These are phyloP conservation scores for Chouioia cunea DNA, from an alignment of 2,888 invertebrate genomes.

Conservation along the genomic window DNA sequence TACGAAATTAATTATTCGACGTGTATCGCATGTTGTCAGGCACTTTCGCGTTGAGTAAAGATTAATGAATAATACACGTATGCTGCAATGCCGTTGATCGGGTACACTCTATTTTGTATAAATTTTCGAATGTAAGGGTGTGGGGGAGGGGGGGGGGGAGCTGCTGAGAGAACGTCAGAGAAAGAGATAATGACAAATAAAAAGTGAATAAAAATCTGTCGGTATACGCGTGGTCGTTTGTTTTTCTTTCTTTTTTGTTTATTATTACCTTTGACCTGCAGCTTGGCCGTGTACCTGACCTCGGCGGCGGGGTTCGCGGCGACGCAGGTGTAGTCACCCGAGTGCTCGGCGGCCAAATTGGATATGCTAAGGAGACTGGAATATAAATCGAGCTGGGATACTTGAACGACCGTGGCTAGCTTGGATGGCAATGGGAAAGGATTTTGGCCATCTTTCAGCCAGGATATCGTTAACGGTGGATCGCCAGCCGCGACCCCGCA, in stretches of 20 bases:
- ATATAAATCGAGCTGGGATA: conserved; percentile 81
- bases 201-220: no score
- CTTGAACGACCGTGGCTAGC: conserved; percentile 75
- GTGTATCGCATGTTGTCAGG: no score
- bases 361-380: conserved; percentile 84
- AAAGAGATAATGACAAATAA: no score
- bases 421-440: conserved; percentile 74
- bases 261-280: conserved; percentile 84
- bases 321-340: conserved; percentile 84
- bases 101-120: no score
- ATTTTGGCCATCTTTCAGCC: conserved; percentile 83
- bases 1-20: no score
- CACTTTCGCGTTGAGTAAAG: no score
- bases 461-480: conserved; percentile 82
- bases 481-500: conserved; percentile 86
- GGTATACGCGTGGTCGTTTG: not conserved
- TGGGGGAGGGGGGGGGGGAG: no score
- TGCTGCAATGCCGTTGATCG: no score
- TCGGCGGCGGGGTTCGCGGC: conserved; percentile 84
- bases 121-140: no score
- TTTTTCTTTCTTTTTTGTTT: conserved; percentile 7
- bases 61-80: no score
- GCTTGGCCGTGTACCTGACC: conserved; percentile 83
- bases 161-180: no score
- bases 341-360: conserved; percentile 80